phyloP scores from a whole-genome alignment of 53 echinoderm and acorn worm genomes.

The Temnopleurus reevesii region DNA sequence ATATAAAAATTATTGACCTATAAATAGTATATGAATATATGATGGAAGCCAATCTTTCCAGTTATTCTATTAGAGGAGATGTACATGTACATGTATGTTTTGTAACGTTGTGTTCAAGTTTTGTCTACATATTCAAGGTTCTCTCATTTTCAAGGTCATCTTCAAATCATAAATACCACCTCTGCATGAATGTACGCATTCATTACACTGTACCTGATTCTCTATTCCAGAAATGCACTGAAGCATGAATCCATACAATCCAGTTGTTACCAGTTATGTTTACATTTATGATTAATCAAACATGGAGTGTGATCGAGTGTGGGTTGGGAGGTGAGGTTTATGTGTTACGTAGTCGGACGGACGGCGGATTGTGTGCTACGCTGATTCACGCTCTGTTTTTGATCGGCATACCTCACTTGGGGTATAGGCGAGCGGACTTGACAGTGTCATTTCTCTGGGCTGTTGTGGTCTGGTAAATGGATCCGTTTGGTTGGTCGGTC shows the following conservation, averaged over 20 bases:
- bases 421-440: not conserved
- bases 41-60: no score
- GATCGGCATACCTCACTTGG: not conserved
- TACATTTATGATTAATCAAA: constrained; percentile 33
- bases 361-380: not conserved
- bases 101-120: no score
- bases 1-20: no score
- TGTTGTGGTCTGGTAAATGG: not conserved
- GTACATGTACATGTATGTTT: no score
- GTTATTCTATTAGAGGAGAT: no score
- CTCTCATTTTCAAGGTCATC: no score
- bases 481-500: no score
- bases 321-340: constrained; percentile 8
- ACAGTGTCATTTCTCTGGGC: not conserved
- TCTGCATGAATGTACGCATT: not conserved
- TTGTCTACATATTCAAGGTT: no score
- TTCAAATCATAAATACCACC: no score
- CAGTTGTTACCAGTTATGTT: not conserved
- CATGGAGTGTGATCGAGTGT: not conserved
- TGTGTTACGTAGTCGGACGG: not conserved
- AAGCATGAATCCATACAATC: not conserved
- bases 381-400: not conserved
- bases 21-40: no score
- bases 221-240: not conserved
- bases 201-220: not conserved